Conservation (phyloP, 2,113 vertebrate species). For the Leptobrachium leishanense region DNA sequence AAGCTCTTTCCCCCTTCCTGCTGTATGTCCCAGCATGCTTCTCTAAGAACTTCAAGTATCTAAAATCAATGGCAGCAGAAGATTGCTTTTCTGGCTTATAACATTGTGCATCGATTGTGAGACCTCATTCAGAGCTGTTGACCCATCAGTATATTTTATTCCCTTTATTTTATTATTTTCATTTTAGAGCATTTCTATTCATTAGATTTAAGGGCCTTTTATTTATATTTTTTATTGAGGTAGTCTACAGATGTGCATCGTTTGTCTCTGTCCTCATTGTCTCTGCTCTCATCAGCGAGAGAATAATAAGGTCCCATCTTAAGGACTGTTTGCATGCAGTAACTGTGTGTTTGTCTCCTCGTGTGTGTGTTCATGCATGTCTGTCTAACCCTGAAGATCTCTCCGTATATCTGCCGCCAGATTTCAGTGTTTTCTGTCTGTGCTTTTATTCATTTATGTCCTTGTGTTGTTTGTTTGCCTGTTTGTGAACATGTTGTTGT, state of each 20-base stretch:
- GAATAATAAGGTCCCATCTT: too few species aligned
- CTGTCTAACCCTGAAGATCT: too few species aligned
- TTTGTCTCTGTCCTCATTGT: too few species aligned
- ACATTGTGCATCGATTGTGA: slow-evolving; percentile 26
- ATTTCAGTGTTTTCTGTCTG: too few species aligned
- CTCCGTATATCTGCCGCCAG: too few species aligned
- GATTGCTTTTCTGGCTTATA: slow-evolving; percentile 31
- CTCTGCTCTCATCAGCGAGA: too few species aligned
- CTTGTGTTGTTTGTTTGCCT: too few species aligned
- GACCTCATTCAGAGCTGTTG: slow-evolving; percentile 24
- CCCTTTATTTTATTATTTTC: not conserved
- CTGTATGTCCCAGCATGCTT: not conserved
- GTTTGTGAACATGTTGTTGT: too few species aligned
- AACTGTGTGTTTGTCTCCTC: too few species aligned
- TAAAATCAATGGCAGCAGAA: slow-evolving; percentile 31
- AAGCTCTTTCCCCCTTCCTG: not conserved
- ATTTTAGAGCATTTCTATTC: not conserved
- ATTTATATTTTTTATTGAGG: not conserved
- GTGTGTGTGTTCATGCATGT: too few species aligned
- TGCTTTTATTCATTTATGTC: too few species aligned
- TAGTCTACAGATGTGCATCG: not conserved
- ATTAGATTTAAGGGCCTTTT: not conserved
- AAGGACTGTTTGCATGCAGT: too few species aligned
- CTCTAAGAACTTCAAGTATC: not conserved
- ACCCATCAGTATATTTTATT: not conserved